phyloP scores from a whole-genome alignment of 1,140 invertebrate species.

The Helicoverpa zea region DNA sequence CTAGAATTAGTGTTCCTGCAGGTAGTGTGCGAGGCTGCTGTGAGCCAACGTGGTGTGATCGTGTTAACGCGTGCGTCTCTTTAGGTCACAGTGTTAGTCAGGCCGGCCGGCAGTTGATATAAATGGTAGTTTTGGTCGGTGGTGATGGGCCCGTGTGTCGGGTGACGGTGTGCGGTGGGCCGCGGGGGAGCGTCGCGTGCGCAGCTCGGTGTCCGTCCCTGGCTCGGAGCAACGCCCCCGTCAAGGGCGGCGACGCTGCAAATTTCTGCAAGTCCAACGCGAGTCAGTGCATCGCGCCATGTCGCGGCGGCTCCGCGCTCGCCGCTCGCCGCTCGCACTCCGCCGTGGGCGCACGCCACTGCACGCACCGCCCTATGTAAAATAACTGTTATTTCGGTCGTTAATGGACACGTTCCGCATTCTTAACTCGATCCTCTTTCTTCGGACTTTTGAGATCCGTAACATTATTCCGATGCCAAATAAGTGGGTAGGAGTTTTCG shows the following conservation, averaged over 20 bases:
- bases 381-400: constrained; percentile 85
- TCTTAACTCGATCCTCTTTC: constrained; percentile 72
- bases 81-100: constrained; percentile 43
- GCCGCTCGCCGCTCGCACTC: constrained; percentile 67
- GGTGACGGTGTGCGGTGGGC: constrained; percentile 64
- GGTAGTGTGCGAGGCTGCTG: constrained; percentile 4
- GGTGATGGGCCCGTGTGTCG: constrained; percentile 52
- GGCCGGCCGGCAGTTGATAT: constrained; percentile 9
- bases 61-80: background rate
- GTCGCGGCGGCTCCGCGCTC: constrained; percentile 83
- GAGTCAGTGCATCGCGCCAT: constrained; percentile 85
- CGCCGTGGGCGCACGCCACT: constrained; percentile 69
- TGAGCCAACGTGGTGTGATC: background rate
- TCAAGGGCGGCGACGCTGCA: constrained; percentile 86
- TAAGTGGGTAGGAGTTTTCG: constrained; percentile 60
- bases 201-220: constrained; percentile 81
- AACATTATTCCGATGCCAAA: constrained; percentile 57
- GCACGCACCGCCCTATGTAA: constrained; percentile 78
- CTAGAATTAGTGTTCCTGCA: constrained; percentile 27
- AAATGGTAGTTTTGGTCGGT: constrained; percentile 35
- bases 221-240: constrained; percentile 84
- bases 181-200: constrained; percentile 82
- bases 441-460: constrained; percentile 63
- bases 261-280: constrained; percentile 85
- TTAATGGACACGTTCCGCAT: constrained; percentile 84